Evolutionary conservation across 2,113 vertebrate species (phyloP), one percentile per base, ranked within the genome.

Genomic region (Saccopteryx leptura): DNA sequence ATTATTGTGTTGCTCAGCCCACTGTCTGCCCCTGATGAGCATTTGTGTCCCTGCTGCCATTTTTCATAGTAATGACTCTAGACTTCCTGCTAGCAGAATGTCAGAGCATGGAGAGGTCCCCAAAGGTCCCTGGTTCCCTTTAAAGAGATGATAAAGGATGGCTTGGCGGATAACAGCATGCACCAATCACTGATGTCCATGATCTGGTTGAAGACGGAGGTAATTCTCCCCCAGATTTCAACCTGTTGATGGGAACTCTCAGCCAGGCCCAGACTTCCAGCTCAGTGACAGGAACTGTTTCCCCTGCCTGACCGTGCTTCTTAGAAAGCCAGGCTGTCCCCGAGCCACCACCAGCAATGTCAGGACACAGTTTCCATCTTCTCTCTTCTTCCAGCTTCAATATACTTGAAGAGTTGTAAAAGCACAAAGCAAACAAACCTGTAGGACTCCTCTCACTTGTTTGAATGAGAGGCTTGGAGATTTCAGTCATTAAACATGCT

Each of bases 1-100:
- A 85, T 18, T 82, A 88, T 91, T 46, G 54, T 88, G 88, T 95
- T 88, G 95, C 95, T 95, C 88, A 93, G 83, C 50, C 71, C 93
- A 85, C 69, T 50, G 84, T 93, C 94, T 13, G 87, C 71, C 84
- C 19, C 66, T 72, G 28, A 93, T 19, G 56, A 93, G 33, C 54
- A 17, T 88, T 95, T 89, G 89, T 1, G 4, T 78, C 46, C 58
- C 63, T 78, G 75, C 13, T 75, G 79, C 71, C 84, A 90, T 96
- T 93, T 96, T 95, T 93, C 89, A 96, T 60, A 33, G 52, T 94
- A 93, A 97, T 96, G 92, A 93, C 94, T 84, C 58, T 58, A 1
- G 14, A 93, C 91, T 95, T 97, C 94, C 96, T 93, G 93, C 54
- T 75, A 66, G 9, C 82, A 96, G 66, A 95, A 82, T 82, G 79